These are phyloP conservation scores for Zoanthus solanderi DNA, from an alignment of 92 coral and sea anemone species.

Conservation along the genomic window DNA sequence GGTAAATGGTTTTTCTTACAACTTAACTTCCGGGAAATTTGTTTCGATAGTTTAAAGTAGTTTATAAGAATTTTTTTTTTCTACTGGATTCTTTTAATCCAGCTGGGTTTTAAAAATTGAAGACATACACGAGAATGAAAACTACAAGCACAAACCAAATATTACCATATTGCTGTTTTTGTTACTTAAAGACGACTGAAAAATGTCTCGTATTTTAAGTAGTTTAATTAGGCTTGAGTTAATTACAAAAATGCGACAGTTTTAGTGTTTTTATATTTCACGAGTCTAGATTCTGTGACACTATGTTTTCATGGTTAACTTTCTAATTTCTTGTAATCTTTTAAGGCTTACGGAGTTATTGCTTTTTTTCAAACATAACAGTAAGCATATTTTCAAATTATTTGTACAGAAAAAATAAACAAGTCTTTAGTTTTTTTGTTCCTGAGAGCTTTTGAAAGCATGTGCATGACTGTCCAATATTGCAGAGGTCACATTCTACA, in stretches of 20 bases:
- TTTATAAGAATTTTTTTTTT: too few species aligned
- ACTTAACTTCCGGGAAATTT: too few species aligned
- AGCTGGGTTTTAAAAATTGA: background rate
- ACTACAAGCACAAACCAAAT: background rate
- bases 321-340: background rate
- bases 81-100: background rate
- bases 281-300: background rate
- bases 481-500: background rate
- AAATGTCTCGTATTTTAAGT: background rate
- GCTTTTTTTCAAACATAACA: background rate
- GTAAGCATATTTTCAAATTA: background rate
- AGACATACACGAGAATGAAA: background rate
- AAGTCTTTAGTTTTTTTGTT: background rate
- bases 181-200: background rate
- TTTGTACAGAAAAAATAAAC: background rate
- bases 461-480: background rate
- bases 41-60: too few species aligned
- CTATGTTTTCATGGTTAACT: background rate
- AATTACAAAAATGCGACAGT: background rate
- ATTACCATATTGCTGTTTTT: slow-evolving; percentile 7
- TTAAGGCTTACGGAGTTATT: background rate
- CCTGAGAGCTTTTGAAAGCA: background rate
- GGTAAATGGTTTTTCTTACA: too few species aligned
- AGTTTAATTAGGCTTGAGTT: background rate
- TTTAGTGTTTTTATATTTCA: background rate